Conservation (phyloP, 2,888 invertebrate genomes). For the Epistrophe eligans region DNA sequence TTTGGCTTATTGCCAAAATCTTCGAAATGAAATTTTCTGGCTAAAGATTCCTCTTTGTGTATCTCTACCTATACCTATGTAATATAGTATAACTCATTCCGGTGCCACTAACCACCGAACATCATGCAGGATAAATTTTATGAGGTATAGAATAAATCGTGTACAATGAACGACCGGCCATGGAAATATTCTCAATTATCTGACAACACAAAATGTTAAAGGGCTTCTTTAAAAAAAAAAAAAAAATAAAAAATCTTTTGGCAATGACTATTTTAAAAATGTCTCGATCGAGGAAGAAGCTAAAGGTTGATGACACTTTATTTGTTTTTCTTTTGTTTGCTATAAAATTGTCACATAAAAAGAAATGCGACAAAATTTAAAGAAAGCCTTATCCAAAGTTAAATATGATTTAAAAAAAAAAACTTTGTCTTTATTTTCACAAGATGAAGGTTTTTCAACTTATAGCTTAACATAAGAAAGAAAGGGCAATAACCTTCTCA, state of each 20-base stretch:
- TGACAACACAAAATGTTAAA: constrained; percentile 41
- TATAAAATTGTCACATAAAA: background rate
- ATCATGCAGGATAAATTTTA: constrained; percentile 35
- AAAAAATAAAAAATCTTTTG: background rate
- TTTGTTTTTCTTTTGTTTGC: background rate
- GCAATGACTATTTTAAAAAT: constrained; percentile 27
- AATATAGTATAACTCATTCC: background rate
- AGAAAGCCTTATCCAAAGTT: background rate
- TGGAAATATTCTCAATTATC: constrained; percentile 25
- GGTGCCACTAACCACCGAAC: constrained; percentile 24
- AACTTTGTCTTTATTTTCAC: background rate
- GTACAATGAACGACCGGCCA: constrained; percentile 43
- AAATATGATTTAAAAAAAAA: background rate
- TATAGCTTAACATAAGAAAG: background rate
- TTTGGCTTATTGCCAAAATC: constrained; percentile 54
- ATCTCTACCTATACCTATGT: background rate
- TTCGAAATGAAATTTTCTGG: constrained; percentile 45
- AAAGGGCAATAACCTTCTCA: constrained; percentile 7
- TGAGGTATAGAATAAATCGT: constrained; percentile 44
- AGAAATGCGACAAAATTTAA: background rate
- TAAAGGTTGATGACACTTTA: constrained; percentile 38
- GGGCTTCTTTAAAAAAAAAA: constrained; percentile 28
- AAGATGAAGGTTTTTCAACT: background rate
- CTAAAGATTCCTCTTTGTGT: constrained; percentile 56
- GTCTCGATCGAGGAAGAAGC: constrained; percentile 4